These are phyloP conservation scores for Serripes groenlandicus DNA, from an alignment of 2,888 invertebrate genomes.

Conservation along the genomic window DNA sequence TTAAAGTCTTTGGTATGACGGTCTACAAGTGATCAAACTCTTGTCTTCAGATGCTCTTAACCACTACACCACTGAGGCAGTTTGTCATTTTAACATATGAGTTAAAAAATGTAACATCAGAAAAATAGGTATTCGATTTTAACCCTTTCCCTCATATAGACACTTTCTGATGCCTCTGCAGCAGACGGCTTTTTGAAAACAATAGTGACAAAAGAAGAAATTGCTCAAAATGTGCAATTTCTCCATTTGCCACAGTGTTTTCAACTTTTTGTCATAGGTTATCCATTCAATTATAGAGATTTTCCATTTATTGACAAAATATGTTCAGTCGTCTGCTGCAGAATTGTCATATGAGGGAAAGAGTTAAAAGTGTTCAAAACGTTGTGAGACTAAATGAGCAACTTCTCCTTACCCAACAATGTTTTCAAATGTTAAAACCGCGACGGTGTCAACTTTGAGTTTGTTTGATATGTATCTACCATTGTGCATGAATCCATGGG, in stretches of 20 bases:
- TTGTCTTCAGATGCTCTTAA: too few relatives aligned
- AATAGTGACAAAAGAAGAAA: not conserved
- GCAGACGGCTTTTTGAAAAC: not conserved
- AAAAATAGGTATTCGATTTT: not conserved
- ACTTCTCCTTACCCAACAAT: not conserved
- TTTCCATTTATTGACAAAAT: not conserved
- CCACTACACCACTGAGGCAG: too few relatives aligned
- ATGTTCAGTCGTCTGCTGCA: too few relatives aligned
- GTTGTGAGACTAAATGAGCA: too few relatives aligned
- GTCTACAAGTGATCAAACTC: too few relatives aligned
- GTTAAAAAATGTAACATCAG: too few relatives aligned
- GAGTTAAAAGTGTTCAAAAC: too few relatives aligned
- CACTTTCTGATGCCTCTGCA: not conserved
- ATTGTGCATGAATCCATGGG: too few relatives aligned
- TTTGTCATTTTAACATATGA: too few relatives aligned
- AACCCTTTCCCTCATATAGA: not conserved
- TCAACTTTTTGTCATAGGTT: not conserved
- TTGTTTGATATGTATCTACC: not conserved
- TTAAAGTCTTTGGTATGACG: too few relatives aligned
- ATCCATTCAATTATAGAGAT: not conserved
- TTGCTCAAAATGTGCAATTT: not conserved
- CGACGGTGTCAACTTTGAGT: not conserved
- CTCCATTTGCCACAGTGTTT: not conserved
- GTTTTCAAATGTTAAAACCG: not conserved
- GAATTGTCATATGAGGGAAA: not conserved